Conservation (phyloP, 2,797 vertebrate genomes). For the Eospalax fontanierii region DNA sequence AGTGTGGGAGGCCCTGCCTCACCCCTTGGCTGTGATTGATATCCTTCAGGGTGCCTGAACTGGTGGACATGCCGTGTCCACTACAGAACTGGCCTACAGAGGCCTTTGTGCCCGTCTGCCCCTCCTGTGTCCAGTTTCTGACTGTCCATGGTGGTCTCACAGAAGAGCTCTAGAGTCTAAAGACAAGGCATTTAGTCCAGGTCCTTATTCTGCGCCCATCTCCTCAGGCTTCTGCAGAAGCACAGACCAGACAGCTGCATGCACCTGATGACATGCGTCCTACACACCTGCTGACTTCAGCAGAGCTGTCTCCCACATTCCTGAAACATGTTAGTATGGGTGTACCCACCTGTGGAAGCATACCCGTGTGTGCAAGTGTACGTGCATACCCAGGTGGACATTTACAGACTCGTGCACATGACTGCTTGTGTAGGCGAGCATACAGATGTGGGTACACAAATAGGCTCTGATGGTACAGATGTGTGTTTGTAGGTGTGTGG, state of each 20-base stretch:
- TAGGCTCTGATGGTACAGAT: background rate
- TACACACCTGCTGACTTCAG: background rate
- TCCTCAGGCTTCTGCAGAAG: background rate
- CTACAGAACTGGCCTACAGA: background rate
- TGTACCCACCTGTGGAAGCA: background rate
- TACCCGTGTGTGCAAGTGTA: background rate
- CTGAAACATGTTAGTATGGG: background rate
- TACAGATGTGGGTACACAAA: background rate
- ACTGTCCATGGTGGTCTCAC: background rate
- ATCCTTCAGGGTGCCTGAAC: background rate
- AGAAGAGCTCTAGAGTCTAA: background rate
- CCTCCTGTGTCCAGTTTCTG: background rate
- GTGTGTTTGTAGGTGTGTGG: background rate
- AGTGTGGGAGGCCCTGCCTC: background rate
- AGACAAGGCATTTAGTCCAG: background rate
- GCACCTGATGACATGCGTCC: no score
- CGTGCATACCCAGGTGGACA: background rate
- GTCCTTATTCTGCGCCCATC: background rate
- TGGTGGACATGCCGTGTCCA: background rate
- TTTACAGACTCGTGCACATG: background rate
- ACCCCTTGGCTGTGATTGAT: background rate
- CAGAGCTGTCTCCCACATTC: background rate
- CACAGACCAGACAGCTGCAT: background rate
- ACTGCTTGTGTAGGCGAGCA: background rate
- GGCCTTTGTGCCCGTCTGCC: background rate